Conservation (phyloP, 2,888 invertebrate genomes). For the Lithophane ornitopus region DNA sequence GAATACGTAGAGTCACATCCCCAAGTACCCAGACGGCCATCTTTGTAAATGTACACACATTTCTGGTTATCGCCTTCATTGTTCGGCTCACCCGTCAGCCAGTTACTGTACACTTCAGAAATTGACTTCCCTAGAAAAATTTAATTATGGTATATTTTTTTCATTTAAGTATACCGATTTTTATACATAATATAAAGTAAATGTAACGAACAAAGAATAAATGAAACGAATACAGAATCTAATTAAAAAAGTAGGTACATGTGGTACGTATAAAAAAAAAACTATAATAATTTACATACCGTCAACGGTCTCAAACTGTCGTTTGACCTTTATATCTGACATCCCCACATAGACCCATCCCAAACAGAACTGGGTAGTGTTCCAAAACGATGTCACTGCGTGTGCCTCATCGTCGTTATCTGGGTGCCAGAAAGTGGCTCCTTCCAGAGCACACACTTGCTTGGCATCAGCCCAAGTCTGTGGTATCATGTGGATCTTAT, state of each 20-base stretch:
- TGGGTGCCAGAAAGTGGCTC: not conserved
- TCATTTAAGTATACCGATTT: not conserved
- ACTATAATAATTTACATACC: conserved; percentile 11
- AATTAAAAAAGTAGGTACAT: not conserved
- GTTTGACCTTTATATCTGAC: conserved; percentile 21
- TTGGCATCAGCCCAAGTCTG: no score
- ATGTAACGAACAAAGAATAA: not conserved
- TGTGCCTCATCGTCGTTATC: conserved; percentile 5
- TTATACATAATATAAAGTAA: not conserved
- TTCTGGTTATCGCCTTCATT: not conserved
- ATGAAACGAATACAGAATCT: not conserved
- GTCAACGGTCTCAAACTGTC: conserved; percentile 66
- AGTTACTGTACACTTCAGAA: not conserved
- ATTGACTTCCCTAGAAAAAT: not conserved
- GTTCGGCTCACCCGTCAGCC: not conserved
- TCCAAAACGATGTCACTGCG: conserved; percentile 25
- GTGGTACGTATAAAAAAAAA: not conserved
- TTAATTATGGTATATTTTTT: not conserved
- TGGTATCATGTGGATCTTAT: no score
- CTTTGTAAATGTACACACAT: not conserved
- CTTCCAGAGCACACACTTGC: no score
- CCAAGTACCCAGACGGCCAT: not conserved
- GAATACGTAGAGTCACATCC: conserved; percentile 71
- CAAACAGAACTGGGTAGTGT: not conserved
- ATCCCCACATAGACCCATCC: conserved; percentile 62